These are phyloP conservation scores for Chrysoperla carnea DNA, from an alignment of 1,140 invertebrate genomes.

Conservation along the genomic window DNA sequence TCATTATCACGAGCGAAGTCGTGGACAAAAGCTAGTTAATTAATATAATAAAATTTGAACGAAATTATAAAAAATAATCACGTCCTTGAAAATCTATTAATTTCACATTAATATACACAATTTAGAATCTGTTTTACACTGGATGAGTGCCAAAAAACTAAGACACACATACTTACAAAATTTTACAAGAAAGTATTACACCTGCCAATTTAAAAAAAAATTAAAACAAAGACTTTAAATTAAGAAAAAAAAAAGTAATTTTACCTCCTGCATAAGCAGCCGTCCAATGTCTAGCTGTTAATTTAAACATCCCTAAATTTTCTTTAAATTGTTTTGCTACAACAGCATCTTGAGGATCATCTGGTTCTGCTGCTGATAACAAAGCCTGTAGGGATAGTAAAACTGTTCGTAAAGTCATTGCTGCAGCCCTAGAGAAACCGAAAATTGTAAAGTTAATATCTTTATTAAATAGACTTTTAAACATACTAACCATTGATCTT, in stretches of 20 bases:
- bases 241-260: constrained; percentile 5
- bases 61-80: no score
- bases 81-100: no score
- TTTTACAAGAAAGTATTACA: no score
- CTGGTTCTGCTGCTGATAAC: constrained; percentile 82
- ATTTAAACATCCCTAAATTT: constrained; percentile 63
- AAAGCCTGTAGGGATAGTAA: constrained; percentile 84
- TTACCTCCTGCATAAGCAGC: constrained; percentile 78
- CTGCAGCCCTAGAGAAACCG: constrained; percentile 64
- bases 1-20: no score
- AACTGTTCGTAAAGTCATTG: constrained; percentile 94
- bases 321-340: constrained; percentile 94
- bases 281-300: constrained; percentile 91
- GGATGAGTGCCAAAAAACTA: no score
- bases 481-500: constrained; percentile 81
- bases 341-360: constrained; percentile 94
- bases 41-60: no score
- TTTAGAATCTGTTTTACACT: no score
- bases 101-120: no score
- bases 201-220: background rate
- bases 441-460: constrained; percentile 5
- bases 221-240: background rate
- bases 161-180: no score
- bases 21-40: no score
- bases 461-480: background rate